A percentile compares a stretch with the other conserved stretches of the same genome.
phyloP scores from a whole-genome alignment of 2,888 invertebrate species.

The Plusia festucae region DNA sequence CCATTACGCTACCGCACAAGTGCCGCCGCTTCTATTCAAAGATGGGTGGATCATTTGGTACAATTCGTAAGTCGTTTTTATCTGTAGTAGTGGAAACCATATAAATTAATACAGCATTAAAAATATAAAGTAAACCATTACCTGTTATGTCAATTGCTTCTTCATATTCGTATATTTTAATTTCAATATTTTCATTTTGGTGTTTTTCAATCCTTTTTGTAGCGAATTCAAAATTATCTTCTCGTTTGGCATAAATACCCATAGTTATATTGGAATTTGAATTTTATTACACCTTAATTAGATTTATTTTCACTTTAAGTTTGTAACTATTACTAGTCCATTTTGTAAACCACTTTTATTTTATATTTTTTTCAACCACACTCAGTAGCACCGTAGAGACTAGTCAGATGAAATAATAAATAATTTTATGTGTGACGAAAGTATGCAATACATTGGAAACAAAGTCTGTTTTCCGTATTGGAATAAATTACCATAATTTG shows the following conservation, averaged over 20 bases:
- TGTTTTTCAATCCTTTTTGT: constrained; percentile 15
- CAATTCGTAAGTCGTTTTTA: too few relatives aligned
- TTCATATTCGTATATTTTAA: constrained; percentile 41
- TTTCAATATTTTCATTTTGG: constrained; percentile 7
- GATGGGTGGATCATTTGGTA: too few relatives aligned
- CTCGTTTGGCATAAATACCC: constrained; percentile 1
- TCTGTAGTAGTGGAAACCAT: too few relatives aligned
- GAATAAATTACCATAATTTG: constrained; percentile 24
- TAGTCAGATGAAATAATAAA: too few relatives aligned
- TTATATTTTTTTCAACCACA: not conserved
- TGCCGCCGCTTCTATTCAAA: too few relatives aligned
- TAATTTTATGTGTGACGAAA: not conserved
- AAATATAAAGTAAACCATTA: constrained; percentile 4
- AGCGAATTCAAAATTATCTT: constrained; percentile 14
- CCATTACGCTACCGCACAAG: too few relatives aligned
- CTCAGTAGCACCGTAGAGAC: too few relatives aligned
- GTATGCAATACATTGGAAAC: not conserved
- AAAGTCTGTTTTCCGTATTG: constrained; percentile 5
- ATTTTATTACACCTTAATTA: not conserved
- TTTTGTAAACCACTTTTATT: not conserved
- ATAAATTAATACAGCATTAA: too few relatives aligned
- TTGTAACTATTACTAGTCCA: not conserved
- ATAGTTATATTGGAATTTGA: constrained; percentile 6
- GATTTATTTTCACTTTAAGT: not conserved
- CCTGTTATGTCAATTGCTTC: constrained; percentile 39